These are phyloP conservation scores for Apamea monoglypha DNA, from an alignment of 2,888 invertebrate species.

Conservation along the genomic window DNA sequence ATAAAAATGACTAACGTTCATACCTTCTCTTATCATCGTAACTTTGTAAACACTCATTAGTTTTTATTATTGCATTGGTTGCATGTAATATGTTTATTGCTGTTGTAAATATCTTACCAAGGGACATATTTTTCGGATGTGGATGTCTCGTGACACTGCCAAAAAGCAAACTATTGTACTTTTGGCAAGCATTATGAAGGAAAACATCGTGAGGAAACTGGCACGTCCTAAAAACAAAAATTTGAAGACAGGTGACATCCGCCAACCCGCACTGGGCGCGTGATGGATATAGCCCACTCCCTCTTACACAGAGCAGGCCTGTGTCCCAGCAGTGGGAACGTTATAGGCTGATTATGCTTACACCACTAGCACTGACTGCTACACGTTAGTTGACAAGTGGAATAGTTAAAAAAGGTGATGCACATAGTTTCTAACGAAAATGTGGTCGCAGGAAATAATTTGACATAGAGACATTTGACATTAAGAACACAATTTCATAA, in stretches of 20 bases:
- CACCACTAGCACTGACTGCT: neutral
- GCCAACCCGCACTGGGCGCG: too few species aligned
- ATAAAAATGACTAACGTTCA: constrained; percentile 48
- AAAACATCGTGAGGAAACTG: neutral
- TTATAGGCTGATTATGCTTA: too few species aligned
- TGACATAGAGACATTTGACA: too few species aligned
- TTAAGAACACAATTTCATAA: neutral
- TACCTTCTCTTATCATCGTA: constrained; percentile 30
- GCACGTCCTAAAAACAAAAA: neutral
- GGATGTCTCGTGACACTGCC: neutral
- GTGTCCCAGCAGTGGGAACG: too few species aligned
- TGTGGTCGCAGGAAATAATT: neutral
- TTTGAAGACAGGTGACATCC: neutral
- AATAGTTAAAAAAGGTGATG: neutral
- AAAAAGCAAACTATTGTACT: neutral
- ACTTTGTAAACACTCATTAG: constrained; percentile 32
- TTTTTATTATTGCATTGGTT: constrained; percentile 24
- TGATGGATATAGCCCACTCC: too few species aligned
- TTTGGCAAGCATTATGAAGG: too few species aligned
- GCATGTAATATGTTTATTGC: constrained; percentile 20
- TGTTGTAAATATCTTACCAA: neutral
- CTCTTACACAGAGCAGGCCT: too few species aligned
- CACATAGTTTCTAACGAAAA: neutral
- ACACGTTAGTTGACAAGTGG: neutral
- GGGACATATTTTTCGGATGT: neutral